A percentile compares a stretch with the other conserved stretches of the same genome.
phyloP scores from a whole-genome alignment of 2,888 invertebrate species.

The Philonicus albiceps region DNA sequence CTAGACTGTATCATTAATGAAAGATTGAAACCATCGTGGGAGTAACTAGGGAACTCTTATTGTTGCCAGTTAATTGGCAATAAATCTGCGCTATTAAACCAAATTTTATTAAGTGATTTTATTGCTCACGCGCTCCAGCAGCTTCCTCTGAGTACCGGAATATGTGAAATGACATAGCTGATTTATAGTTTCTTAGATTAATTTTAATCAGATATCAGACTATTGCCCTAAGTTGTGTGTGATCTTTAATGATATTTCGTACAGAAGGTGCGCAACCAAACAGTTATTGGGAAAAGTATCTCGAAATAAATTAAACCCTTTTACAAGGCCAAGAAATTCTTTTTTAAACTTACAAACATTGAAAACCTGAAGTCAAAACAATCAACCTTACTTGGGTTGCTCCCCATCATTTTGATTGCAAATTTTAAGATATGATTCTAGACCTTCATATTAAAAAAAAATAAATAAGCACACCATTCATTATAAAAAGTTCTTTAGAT shows the following conservation, averaged over 20 bases:
- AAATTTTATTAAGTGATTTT: slow-evolving; percentile 35
- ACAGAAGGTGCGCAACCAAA: background rate
- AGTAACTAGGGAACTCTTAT: slow-evolving; percentile 17
- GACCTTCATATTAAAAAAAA: too few species aligned
- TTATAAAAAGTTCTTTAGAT: too few species aligned
- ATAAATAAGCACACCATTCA: too few species aligned
- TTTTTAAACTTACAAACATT: background rate
- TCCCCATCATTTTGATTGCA: too few species aligned
- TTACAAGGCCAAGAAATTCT: background rate
- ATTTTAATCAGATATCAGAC: background rate
- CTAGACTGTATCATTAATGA: slow-evolving; percentile 5
- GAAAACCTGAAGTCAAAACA: background rate
- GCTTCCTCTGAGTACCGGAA: background rate
- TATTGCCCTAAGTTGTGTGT: background rate
- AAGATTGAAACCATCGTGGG: background rate
- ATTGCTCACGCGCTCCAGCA: background rate
- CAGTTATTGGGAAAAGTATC: background rate
- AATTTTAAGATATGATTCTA: too few species aligned
- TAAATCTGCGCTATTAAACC: slow-evolving; percentile 26
- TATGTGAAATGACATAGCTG: background rate
- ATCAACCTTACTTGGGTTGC: too few species aligned
- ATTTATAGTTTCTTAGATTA: background rate
- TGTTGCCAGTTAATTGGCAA: slow-evolving; percentile 29
- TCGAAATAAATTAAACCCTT: background rate
- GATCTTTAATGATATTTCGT: background rate